These are phyloP conservation scores for Chaetogeoica ovagalla DNA, from an alignment of 2,888 invertebrate species.

Conservation along the genomic window DNA sequence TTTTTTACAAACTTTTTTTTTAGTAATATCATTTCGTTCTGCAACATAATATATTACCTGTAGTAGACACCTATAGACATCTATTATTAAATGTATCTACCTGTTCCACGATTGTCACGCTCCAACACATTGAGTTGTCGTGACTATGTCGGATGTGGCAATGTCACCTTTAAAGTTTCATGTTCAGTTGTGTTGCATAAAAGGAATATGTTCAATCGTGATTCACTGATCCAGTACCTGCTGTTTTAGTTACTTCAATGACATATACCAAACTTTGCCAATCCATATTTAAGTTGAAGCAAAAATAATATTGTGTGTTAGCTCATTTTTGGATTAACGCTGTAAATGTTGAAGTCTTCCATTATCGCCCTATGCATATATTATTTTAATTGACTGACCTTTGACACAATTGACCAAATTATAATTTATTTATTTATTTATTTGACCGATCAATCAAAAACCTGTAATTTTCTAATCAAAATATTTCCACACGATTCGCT, in stretches of 20 bases:
- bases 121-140: too few species aligned
- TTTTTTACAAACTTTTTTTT: too few species aligned
- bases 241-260: not conserved
- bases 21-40: too few species aligned
- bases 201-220: too few species aligned
- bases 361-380: slow-evolving; percentile 25
- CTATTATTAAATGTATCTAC: too few species aligned
- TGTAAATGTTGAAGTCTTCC: slow-evolving; percentile 45
- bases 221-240: not conserved
- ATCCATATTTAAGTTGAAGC: slow-evolving; percentile 2
- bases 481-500: slow-evolving; percentile 36
- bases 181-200: too few species aligned
- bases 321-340: slow-evolving; percentile 24
- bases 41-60: too few species aligned
- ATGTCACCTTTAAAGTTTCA: too few species aligned
- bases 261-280: not conserved
- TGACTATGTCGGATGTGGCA: too few species aligned
- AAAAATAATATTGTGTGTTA: slow-evolving; percentile 3
- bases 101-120: too few species aligned
- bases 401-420: slow-evolving; percentile 37
- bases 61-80: too few species aligned
- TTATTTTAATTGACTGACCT: slow-evolving; percentile 48
- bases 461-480: slow-evolving; percentile 31
- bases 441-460: slow-evolving; percentile 32
- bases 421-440: slow-evolving; percentile 25